Conservation (phyloP, 2,888 invertebrate genomes). For the Yponomeuta evonymella region DNA sequence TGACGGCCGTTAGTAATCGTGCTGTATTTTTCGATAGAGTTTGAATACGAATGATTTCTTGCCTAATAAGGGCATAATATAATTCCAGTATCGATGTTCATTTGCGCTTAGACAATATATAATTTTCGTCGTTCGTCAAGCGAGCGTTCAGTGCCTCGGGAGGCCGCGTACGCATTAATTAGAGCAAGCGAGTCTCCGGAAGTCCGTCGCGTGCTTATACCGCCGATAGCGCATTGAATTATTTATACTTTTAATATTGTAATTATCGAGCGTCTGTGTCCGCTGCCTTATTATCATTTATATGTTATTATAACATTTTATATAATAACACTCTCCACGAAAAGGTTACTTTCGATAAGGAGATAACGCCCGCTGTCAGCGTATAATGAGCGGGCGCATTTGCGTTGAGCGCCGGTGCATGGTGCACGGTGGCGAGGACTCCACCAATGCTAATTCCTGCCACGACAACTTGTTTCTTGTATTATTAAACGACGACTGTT, state of each 20-base stretch:
- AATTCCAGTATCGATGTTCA: constrained; percentile 2
- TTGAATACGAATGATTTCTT: too few species aligned
- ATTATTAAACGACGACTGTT: constrained; percentile 48
- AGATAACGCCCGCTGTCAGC: constrained; percentile 57
- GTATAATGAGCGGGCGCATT: constrained; percentile 41
- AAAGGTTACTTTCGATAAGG: constrained; percentile 65
- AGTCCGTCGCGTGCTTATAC: constrained; percentile 68
- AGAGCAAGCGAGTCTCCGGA: constrained; percentile 54
- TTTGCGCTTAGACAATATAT: constrained; percentile 42
- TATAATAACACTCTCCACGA: constrained; percentile 62
- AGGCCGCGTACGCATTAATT: constrained; percentile 50
- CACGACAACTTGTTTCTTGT: constrained; percentile 44
- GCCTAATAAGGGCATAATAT: too few species aligned
- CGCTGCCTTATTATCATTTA: constrained; percentile 67
- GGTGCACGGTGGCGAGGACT: constrained; percentile 13
- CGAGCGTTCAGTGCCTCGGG: constrained; percentile 33
- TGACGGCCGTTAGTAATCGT: too few species aligned
- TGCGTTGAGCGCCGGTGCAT: constrained; percentile 4
- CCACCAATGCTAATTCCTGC: constrained; percentile 48
- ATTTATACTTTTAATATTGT: constrained; percentile 74
- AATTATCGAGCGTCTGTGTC: constrained; percentile 65
- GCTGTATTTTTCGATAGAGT: too few species aligned
- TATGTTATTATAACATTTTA: constrained; percentile 69
- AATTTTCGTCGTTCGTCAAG: constrained; percentile 56
- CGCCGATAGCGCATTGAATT: constrained; percentile 70